A percentile compares a stretch with the other conserved stretches of the same genome.
phyloP scores from a whole-genome alignment of 92 coral and sea anemone genomes.

The Metridium senile region DNA sequence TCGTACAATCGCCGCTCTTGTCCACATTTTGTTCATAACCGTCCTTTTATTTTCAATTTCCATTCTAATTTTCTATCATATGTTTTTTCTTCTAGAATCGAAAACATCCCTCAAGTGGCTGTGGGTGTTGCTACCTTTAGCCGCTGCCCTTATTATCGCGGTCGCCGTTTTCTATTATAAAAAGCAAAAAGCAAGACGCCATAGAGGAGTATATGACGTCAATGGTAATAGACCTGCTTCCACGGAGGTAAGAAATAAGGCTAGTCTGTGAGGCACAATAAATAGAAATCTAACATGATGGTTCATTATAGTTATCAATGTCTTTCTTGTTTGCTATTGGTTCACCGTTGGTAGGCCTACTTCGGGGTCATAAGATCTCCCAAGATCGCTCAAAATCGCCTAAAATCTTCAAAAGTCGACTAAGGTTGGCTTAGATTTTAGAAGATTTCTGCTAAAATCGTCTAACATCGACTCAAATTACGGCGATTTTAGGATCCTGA shows the following conservation, averaged over 20 bases:
- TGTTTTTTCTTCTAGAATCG: conserved; percentile 1
- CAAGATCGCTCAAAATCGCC: too few species aligned
- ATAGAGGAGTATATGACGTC: background rate
- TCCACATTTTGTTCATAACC: too few species aligned
- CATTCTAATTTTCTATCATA: too few species aligned
- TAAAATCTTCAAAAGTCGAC: too few species aligned
- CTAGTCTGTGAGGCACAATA: background rate
- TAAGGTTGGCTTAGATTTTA: too few species aligned
- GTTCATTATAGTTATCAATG: background rate
- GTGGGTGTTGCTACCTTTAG: conserved; percentile 11
- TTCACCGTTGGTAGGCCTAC: too few species aligned
- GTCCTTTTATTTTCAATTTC: too few species aligned
- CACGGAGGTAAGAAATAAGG: background rate
- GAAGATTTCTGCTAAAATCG: too few species aligned
- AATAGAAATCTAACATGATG: background rate
- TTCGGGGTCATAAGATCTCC: too few species aligned
- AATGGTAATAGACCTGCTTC: background rate
- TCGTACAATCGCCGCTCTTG: too few species aligned
- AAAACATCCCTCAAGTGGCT: background rate
- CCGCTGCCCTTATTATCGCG: background rate
- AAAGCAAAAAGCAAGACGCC: background rate
- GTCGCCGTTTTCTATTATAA: background rate
- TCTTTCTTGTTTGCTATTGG: background rate
- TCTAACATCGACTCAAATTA: too few species aligned
- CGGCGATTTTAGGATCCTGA: too few species aligned